Evolutionary conservation across 2,797 vertebrate species (phyloP).

Genomic region (Nothura maculosa): DNA sequence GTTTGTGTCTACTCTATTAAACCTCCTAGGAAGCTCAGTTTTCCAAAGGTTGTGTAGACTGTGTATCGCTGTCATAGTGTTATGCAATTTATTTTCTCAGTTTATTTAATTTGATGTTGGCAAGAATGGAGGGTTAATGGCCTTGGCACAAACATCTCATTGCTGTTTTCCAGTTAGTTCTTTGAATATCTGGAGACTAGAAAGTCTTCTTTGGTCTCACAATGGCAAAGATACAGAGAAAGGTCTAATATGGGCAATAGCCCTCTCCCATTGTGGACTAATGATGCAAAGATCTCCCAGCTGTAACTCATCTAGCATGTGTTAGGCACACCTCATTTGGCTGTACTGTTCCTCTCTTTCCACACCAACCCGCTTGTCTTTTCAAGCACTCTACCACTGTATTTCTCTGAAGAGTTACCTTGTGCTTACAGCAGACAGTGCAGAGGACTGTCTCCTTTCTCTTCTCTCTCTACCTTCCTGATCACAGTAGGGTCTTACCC

Average conservation of each 20-base stretch:
- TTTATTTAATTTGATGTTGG: slow-evolving; percentile 72
- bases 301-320: background rate
- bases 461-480: background rate
- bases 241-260: background rate
- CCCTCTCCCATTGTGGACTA: background rate
- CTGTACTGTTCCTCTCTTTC: background rate
- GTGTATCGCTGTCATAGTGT: slow-evolving; percentile 31
- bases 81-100: slow-evolving; percentile 67
- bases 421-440: background rate
- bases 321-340: background rate
- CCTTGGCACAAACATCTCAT: slow-evolving; percentile 61
- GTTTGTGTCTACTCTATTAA: background rate
- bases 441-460: background rate
- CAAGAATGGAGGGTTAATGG: slow-evolving; percentile 68
- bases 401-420: background rate
- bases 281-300: background rate
- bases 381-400: background rate
- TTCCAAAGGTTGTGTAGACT: slow-evolving; percentile 52
- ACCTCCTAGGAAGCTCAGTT: slow-evolving; percentile 12
- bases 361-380: background rate
- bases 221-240: background rate
- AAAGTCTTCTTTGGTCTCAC: slow-evolving; percentile 22
- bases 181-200: slow-evolving; percentile 40
- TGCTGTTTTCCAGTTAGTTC: slow-evolving; percentile 57
- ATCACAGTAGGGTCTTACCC: background rate